Evolutionary conservation across 2,888 invertebrate species (phyloP), one percentile per base, ranked within the genome.

Genomic region (Pollenia angustigena): DNA sequence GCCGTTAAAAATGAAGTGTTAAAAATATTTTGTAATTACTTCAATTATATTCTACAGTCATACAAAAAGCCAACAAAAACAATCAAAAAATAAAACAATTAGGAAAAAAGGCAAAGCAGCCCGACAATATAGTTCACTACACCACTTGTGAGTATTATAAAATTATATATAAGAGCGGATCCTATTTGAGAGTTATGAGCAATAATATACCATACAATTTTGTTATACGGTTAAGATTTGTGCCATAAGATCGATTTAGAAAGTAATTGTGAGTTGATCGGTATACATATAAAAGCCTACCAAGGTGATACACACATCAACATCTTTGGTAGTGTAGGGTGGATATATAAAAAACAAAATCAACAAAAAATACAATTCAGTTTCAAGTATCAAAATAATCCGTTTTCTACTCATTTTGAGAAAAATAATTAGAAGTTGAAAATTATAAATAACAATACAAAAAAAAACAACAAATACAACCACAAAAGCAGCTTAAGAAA

Each of bases 1-100:
- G 79, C 85, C 81, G 79, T 82, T 69, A 82, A 79, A 79, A 79
- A 64, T 32, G 64, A 82, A 80, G 85, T 86, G 85, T 82, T 86
- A 82, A 86, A 86, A 82, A 52, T 82, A 75, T 71, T 75, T 62
- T 79, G 32, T 86, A 82, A 86, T 86, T 86, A 80, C 85, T 75
- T 69, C 79, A 75, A 85, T 85, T 75, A 69, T 74, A 44, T 44
- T 52, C 42, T 62, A 16, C 23, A 66, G 23, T 42, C 12, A 58
- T 48, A 18, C 8, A 50, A 72, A 54, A 81, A 48, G 4, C 12
- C 12, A 40, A 62, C 18, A n/a, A 52, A 40, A 60, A 4, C 8
- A 58, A 72, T 3, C 12, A 48, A 44, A 18, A 32, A 60, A 23
- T 46, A 69, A 40, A 66, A 46, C 12, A 32, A 74, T 54, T 60